phyloP scores from a whole-genome alignment of 2,888 invertebrate genomes.

The Epinotia brunnichana region DNA sequence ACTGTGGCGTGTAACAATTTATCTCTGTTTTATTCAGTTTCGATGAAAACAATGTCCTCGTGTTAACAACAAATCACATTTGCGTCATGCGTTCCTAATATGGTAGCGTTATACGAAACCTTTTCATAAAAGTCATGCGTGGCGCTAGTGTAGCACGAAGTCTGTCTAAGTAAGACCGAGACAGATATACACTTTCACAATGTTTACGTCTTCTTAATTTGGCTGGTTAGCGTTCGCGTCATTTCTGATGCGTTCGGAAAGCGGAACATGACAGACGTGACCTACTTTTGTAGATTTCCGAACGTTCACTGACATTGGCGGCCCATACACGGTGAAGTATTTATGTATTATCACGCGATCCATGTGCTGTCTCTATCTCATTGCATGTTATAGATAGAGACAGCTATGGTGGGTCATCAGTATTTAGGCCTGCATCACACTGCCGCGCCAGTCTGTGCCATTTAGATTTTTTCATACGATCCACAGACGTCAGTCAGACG shows the following conservation, averaged over 20 bases:
- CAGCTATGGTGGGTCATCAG: no score
- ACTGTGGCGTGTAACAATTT: slow-evolving; percentile 30
- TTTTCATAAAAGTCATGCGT: background rate
- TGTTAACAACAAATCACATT: slow-evolving; percentile 21
- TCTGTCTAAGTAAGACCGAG: background rate
- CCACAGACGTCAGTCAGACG: background rate
- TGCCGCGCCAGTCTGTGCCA: no score
- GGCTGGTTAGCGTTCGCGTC: slow-evolving; percentile 5
- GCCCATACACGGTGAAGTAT: no score
- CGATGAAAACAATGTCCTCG: slow-evolving; percentile 33
- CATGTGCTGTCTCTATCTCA: no score
- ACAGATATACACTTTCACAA: background rate
- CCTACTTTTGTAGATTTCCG: slow-evolving; percentile 5
- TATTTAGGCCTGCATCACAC: no score
- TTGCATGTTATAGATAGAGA: no score
- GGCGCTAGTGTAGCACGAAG: slow-evolving; percentile 20
- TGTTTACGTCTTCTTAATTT: background rate
- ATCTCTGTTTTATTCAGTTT: slow-evolving; percentile 21
- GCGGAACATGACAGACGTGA: background rate
- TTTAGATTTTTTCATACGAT: background rate
- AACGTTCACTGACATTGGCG: background rate
- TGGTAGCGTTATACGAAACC: slow-evolving; percentile 2
- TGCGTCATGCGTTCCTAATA: slow-evolving; percentile 22
- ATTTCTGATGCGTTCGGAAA: slow-evolving; percentile 26
- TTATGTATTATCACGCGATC: no score